These are phyloP conservation scores for Malthinus seriepunctatus DNA, from an alignment of 2,888 invertebrate species.

Conservation along the genomic window DNA sequence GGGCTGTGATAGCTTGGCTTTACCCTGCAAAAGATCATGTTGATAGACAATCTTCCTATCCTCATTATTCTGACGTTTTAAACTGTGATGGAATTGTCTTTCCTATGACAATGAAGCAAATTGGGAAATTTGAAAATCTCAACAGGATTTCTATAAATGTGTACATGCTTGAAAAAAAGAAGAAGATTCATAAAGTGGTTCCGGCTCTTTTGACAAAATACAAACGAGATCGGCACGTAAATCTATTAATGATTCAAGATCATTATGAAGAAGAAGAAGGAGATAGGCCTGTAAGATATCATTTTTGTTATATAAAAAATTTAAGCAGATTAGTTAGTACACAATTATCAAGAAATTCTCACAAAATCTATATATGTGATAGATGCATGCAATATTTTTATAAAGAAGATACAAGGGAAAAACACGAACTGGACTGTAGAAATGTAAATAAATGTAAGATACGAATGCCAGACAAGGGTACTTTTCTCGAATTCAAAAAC, in stretches of 20 bases:
- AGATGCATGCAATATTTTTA: slow-evolving; percentile 26
- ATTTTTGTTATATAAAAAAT: neutral
- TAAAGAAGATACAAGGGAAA: slow-evolving; percentile 3
- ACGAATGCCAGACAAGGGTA: neutral
- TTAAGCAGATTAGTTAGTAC: neutral
- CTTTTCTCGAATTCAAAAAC: slow-evolving; percentile 15
- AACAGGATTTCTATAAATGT: neutral
- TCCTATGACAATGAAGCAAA: too few relatives aligned
- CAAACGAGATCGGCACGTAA: neutral
- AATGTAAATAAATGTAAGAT: neutral
- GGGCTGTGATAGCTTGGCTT: slow-evolving; percentile 27
- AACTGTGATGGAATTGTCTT: too few relatives aligned
- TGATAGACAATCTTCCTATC: neutral
- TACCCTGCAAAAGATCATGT: neutral
- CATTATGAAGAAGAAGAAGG: neutral
- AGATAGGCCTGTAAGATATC: neutral
- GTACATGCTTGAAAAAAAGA: neutral
- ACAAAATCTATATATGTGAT: slow-evolving; percentile 18
- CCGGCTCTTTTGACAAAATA: neutral
- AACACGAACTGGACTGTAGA: neutral
- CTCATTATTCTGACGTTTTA: neutral
- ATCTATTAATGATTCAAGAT: neutral
- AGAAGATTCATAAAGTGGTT: neutral
- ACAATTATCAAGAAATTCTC: slow-evolving; percentile 6
- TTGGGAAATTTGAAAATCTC: too few relatives aligned